These are phyloP conservation scores for Thalassophryne amazonica DNA, from an alignment of 2,797 vertebrate species.

Conservation along the genomic window DNA sequence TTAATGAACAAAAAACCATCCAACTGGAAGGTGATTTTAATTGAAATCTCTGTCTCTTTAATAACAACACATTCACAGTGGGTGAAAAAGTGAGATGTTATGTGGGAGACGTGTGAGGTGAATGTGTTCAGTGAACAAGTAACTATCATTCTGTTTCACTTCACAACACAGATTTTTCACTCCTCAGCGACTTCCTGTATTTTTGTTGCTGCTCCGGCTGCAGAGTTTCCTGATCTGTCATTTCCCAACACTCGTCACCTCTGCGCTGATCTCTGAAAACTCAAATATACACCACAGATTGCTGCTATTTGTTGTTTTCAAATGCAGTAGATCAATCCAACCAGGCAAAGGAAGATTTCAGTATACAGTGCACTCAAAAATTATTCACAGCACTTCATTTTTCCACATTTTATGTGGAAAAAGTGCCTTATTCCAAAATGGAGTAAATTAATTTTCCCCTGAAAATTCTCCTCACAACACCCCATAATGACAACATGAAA, in stretches of 20 bases:
- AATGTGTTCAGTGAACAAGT: conserved; percentile 25
- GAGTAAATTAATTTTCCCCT: too few relatives aligned
- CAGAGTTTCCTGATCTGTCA: background rate
- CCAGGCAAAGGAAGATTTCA: background rate
- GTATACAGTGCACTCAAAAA: too few relatives aligned
- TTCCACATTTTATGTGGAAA: too few relatives aligned
- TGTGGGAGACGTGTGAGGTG: conserved; percentile 73
- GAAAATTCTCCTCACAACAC: too few relatives aligned
- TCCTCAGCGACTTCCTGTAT: background rate
- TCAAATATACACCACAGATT: background rate
- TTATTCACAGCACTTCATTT: too few relatives aligned
- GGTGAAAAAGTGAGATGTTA: conserved; percentile 77
- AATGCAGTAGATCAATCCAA: conserved; percentile 7
- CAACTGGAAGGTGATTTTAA: conserved; percentile 91
- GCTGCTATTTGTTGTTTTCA: conserved; percentile 12
- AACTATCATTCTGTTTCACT: conserved; percentile 18
- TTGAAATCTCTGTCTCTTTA: conserved; percentile 92
- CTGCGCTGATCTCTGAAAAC: background rate
- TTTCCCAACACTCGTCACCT: background rate
- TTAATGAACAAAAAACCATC: conserved; percentile 91
- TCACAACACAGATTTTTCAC: conserved; percentile 7
- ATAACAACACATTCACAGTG: conserved; percentile 78
- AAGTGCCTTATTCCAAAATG: too few relatives aligned
- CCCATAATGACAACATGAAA: too few relatives aligned
- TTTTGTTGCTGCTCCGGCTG: background rate